Conservation (phyloP, 2,113 vertebrate species). For the Hydropotes inermis region DNA sequence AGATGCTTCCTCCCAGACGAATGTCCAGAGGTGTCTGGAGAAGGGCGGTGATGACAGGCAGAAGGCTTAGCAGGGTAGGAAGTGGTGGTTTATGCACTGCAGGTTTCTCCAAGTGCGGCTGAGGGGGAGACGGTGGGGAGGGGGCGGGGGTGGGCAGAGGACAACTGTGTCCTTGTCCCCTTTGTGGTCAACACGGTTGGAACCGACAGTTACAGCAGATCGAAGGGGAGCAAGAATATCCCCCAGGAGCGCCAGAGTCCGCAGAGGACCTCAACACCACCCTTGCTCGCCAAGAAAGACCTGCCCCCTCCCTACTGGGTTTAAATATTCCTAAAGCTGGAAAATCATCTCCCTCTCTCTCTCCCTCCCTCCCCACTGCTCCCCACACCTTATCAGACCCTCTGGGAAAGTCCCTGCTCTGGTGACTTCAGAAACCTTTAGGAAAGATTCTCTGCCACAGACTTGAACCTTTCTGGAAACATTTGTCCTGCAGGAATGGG, state of each 20-base stretch:
- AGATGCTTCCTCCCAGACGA: slow-evolving; percentile 54
- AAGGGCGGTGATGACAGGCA: not conserved
- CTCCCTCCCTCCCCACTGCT: fast-evolving
- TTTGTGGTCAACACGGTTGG: not conserved
- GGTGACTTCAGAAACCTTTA: not conserved
- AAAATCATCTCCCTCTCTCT: not conserved
- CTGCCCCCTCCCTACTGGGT: not conserved
- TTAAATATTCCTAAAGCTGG: not conserved
- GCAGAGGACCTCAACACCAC: not conserved
- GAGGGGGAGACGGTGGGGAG: not conserved
- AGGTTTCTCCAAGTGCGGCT: slow-evolving; percentile 25
- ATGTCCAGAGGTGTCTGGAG: slow-evolving; percentile 49
- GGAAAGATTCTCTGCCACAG: not conserved
- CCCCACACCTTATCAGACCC: not conserved
- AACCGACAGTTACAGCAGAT: not conserved
- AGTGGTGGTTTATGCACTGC: not conserved
- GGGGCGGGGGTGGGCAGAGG: fast-evolving
- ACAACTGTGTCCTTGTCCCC: fast-evolving
- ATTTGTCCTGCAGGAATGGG: not conserved
- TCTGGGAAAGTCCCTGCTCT: not conserved
- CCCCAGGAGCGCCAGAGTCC: not conserved
- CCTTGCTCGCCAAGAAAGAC: not conserved
- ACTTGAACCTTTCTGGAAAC: slow-evolving; percentile 28
- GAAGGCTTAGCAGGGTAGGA: fast-evolving
- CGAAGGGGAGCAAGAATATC: fast-evolving